These are phyloP conservation scores for Ceratosolen fusciceps DNA, from an alignment of 1,140 invertebrate genomes.

Conservation along the genomic window DNA sequence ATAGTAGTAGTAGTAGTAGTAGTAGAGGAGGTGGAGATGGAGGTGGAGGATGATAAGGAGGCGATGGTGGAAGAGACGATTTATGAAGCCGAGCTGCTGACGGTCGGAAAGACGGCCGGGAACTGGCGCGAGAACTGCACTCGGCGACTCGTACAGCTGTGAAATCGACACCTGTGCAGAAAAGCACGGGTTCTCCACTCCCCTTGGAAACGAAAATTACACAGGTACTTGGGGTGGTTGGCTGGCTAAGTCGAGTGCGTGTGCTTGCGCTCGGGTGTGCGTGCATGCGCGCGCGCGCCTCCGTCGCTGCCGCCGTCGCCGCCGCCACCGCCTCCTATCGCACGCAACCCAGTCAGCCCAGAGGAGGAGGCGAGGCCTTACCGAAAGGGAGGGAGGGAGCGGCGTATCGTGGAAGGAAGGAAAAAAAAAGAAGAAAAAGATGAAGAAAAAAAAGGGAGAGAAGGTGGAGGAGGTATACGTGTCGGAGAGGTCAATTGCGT, in stretches of 20 bases:
- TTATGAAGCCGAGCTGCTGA: too few species aligned
- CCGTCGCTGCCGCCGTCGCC: too few species aligned
- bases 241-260: too few species aligned
- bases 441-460: too few species aligned
- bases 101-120: neutral
- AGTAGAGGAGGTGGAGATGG: too few species aligned
- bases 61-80: neutral
- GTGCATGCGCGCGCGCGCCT: too few species aligned
- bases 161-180: conserved; percentile 44
- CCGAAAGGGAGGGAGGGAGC: neutral
- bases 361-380: conserved; percentile 32
- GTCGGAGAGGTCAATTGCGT: conserved; percentile 35
- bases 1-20: too few species aligned
- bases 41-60: too few species aligned
- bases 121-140: conserved; percentile 1
- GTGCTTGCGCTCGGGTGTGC: conserved; percentile 6
- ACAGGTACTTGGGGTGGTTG: neutral
- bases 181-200: neutral
- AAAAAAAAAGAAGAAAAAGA: neutral
- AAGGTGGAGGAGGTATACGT: conserved; percentile 20
- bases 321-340: too few species aligned
- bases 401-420: neutral
- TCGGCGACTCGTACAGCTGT: conserved; percentile 20
- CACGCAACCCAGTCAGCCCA: neutral
- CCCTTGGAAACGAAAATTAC: conserved; percentile 15